A percentile compares a stretch with the other conserved stretches of the same genome.
Conservation (phyloP, 2,888 invertebrate species). For the Hyposoter didymator region DNA sequence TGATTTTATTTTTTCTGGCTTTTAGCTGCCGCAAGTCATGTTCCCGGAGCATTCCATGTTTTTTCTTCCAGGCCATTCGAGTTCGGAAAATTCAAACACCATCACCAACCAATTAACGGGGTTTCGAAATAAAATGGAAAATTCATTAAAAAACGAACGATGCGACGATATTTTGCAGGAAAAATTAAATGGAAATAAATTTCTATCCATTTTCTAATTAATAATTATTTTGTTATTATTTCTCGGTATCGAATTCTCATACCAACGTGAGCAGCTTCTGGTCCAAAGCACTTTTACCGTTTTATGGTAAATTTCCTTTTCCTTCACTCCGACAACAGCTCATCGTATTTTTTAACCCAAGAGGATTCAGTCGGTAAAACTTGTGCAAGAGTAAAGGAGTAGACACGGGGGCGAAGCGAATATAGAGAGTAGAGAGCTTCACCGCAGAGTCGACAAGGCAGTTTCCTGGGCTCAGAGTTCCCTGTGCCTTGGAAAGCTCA, state of each 20-base stretch:
- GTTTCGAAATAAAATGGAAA: not conserved
- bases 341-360: not conserved
- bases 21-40: not conserved
- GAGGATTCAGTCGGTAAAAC: conserved; percentile 51
- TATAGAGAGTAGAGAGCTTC: conserved; percentile 38
- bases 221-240: not conserved
- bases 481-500: not conserved
- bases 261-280: not conserved
- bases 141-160: not conserved
- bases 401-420: not conserved
- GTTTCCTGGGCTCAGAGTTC: conserved; percentile 27
- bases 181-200: conserved; percentile 1
- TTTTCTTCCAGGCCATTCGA: not conserved
- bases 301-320: conserved; percentile 32
- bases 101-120: not conserved
- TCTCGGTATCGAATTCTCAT: not conserved
- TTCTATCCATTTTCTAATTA: not conserved
- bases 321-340: not conserved
- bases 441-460: conserved; percentile 49
- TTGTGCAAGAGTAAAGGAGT: conserved; percentile 10
- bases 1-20: conserved; percentile 12
- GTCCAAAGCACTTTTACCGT: conserved; percentile 18
- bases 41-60: not conserved
- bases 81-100: not conserved
- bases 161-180: not conserved